Conservation (phyloP, 2,797 vertebrate genomes). For the Phoeniculus purpureus region DNA sequence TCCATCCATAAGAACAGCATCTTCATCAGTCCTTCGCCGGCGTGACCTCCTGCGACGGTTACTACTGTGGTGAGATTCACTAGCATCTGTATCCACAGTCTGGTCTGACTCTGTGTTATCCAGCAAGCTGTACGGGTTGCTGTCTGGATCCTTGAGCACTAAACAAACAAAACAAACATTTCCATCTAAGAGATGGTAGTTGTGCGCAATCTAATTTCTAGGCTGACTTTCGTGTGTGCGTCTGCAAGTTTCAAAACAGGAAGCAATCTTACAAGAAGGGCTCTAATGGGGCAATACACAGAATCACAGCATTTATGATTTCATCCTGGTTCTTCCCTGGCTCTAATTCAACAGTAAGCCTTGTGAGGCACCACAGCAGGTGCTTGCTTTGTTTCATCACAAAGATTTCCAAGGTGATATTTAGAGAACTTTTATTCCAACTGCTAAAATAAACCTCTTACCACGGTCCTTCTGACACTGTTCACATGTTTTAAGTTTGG, state of each 20-base stretch:
- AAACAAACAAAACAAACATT: conserved; percentile 54
- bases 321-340: not conserved
- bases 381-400: not conserved
- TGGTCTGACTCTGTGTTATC: conserved; percentile 98
- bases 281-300: not conserved
- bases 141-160: conserved; percentile 91
- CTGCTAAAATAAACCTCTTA: not conserved
- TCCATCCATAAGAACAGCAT: conserved; percentile 93
- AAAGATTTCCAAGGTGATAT: not conserved
- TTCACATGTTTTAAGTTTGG: accelerated
- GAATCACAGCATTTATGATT: not conserved
- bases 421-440: not conserved
- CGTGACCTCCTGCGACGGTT: conserved; percentile 93
- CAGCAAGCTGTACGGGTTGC: conserved; percentile 88
- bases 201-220: not conserved
- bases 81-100: conserved; percentile 95
- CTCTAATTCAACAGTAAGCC: not conserved
- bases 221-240: not conserved
- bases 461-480: not conserved
- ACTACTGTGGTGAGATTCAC: conserved; percentile 90
- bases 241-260: not conserved
- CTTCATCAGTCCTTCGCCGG: conserved; percentile 95
- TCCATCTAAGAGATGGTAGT: conserved; percentile 17
- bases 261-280: not conserved
- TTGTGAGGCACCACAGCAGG: not conserved